Percentiles rank a stretch among this genome's conserved stretches.
These are phyloP conservation scores for Spodoptera picta DNA, from an alignment of 2,888 invertebrate genomes.

Conservation along the genomic window DNA sequence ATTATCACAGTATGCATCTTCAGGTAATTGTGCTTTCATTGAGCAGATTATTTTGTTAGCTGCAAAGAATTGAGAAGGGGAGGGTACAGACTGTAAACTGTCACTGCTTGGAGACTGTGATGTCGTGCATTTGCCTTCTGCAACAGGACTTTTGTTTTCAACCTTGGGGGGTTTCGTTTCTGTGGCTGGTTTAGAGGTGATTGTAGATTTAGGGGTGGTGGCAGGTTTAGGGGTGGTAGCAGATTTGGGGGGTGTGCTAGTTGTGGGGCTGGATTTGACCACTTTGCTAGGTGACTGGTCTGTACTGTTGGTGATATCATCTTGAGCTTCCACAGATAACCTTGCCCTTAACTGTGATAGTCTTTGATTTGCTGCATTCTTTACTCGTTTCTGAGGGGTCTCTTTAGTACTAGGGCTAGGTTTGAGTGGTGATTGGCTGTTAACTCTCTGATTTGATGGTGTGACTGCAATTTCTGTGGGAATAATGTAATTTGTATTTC, in stretches of 20 bases:
- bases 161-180: slow-evolving; percentile 57
- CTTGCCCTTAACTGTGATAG: slow-evolving; percentile 70
- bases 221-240: slow-evolving; percentile 42
- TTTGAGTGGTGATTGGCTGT: slow-evolving; percentile 51
- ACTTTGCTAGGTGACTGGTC: slow-evolving; percentile 60
- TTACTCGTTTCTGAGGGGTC: slow-evolving; percentile 54
- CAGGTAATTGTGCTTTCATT: slow-evolving; percentile 84
- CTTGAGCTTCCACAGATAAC: slow-evolving; percentile 66
- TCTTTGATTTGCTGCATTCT: slow-evolving; percentile 75
- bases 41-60: slow-evolving; percentile 84
- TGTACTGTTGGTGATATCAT: slow-evolving; percentile 57
- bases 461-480: slow-evolving; percentile 49
- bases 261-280: slow-evolving; percentile 19
- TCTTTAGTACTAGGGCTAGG: slow-evolving; percentile 22
- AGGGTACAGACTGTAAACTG: slow-evolving; percentile 74
- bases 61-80: slow-evolving; percentile 83
- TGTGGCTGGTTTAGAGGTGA: slow-evolving; percentile 44
- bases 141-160: slow-evolving; percentile 69
- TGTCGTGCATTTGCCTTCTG: slow-evolving; percentile 67
- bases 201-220: slow-evolving; percentile 61
- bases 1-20: slow-evolving; percentile 72
- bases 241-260: slow-evolving; percentile 62
- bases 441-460: slow-evolving; percentile 55
- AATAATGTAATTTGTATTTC: not conserved
- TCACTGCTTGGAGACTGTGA: slow-evolving; percentile 77